Evolutionary conservation across 2,888 invertebrate genomes (phyloP).

Genomic region (Cylloceria caligata): DNA sequence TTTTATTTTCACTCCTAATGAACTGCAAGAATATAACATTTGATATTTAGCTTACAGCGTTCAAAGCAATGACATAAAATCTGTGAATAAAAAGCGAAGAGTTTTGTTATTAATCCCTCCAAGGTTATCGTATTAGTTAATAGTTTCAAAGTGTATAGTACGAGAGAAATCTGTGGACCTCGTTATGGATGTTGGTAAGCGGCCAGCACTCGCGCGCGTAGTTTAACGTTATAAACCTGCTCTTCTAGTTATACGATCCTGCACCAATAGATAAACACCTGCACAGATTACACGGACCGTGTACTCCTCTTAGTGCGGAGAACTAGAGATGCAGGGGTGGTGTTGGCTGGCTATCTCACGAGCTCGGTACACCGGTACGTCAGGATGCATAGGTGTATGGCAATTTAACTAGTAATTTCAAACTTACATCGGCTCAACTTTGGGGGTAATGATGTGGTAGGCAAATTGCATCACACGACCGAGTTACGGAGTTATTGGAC

Average conservation of each 20-base stretch:
- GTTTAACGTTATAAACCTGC: conserved; percentile 54
- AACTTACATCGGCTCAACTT: conserved; percentile 83
- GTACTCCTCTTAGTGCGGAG: conserved; percentile 5
- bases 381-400: conserved; percentile 77
- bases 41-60: background rate
- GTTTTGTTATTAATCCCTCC: background rate
- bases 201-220: conserved; percentile 6
- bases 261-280: conserved; percentile 82
- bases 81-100: background rate
- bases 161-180: conserved; percentile 60
- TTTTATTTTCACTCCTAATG: background rate
- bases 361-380: conserved; percentile 36
- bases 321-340: conserved; percentile 3
- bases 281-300: conserved; percentile 80
- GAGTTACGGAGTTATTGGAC: conserved; percentile 80
- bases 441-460: conserved; percentile 82
- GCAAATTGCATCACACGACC: conserved; percentile 83
- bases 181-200: conserved; percentile 36
- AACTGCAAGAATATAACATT: background rate
- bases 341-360: conserved; percentile 53
- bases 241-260: conserved; percentile 60
- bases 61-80: background rate
- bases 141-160: conserved; percentile 58
- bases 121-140: conserved; percentile 35
- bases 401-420: conserved; percentile 84